Conservation (phyloP, 1,140 invertebrate species). For the Saxidomus purpurata region DNA sequence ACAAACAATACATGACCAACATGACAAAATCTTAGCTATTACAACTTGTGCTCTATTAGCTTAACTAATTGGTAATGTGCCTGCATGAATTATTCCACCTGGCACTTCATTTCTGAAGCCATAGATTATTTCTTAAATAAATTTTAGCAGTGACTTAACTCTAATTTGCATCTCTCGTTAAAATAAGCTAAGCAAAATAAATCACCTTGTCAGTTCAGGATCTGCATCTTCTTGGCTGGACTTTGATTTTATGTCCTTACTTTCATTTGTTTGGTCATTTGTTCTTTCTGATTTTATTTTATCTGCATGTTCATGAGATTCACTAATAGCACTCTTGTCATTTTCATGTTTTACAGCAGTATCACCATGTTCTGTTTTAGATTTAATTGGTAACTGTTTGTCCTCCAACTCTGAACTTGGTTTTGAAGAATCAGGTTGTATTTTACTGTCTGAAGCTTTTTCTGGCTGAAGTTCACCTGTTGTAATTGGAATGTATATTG, state of each 20-base stretch:
- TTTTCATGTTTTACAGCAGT: background rate
- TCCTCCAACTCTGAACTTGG: background rate
- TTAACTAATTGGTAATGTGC: background rate
- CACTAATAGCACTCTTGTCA: background rate
- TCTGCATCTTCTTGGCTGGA: slow-evolving; percentile 65
- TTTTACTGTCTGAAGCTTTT: background rate
- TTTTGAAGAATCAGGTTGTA: background rate
- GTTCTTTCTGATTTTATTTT: background rate
- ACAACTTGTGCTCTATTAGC: background rate
- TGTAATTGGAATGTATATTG: too few species aligned
- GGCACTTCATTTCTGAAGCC: too few species aligned
- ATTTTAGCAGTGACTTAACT: too few species aligned
- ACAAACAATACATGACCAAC: too few species aligned
- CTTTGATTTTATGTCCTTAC: slow-evolving; percentile 5
- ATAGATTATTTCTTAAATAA: too few species aligned
- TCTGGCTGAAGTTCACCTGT: too few species aligned
- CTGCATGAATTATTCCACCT: too few species aligned
- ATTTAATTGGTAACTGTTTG: background rate
- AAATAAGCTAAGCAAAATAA: too few species aligned
- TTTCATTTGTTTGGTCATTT: background rate
- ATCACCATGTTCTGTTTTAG: background rate
- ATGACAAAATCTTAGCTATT: too few species aligned
- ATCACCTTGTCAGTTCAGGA: slow-evolving; percentile 57
- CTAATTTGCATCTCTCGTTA: too few species aligned
- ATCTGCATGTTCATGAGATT: background rate